These are phyloP conservation scores for Eupithecia inturbata DNA, from an alignment of 2,888 invertebrate genomes.

Conservation along the genomic window DNA sequence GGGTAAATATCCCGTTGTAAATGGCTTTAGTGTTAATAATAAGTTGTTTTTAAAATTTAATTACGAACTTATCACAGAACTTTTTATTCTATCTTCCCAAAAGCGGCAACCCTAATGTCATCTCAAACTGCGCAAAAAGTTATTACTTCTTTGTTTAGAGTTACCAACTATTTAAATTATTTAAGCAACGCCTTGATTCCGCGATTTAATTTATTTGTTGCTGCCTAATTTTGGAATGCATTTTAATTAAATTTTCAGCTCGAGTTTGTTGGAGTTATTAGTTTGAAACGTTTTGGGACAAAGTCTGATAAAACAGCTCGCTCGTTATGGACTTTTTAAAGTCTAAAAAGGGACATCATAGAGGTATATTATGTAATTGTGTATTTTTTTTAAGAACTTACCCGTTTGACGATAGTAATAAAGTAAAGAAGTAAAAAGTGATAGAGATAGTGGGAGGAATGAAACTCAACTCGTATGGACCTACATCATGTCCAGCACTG, in stretches of 20 bases:
- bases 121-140: conserved; percentile 21
- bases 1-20: too few relatives aligned
- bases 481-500: too few relatives aligned
- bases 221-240: conserved; percentile 1
- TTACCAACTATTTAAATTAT: conserved; percentile 14
- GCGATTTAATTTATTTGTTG: conserved; percentile 7
- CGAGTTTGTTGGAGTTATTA: conserved; percentile 6
- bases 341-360: neutral
- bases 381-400: too few relatives aligned
- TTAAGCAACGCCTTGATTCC: neutral
- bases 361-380: too few relatives aligned
- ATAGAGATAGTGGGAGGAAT: too few relatives aligned
- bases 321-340: neutral
- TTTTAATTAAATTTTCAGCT: conserved; percentile 2
- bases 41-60: neutral
- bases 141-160: conserved; percentile 24
- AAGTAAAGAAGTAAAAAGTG: too few relatives aligned
- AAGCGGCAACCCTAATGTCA: conserved; percentile 12
- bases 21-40: too few relatives aligned
- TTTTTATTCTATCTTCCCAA: neutral
- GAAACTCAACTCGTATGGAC: too few relatives aligned
- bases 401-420: too few relatives aligned
- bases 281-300: neutral
- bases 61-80: too few relatives aligned
- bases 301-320: neutral